Evolutionary conservation across 2,888 invertebrate genomes (phyloP).

Genomic region (Iselma pallidipennis): DNA sequence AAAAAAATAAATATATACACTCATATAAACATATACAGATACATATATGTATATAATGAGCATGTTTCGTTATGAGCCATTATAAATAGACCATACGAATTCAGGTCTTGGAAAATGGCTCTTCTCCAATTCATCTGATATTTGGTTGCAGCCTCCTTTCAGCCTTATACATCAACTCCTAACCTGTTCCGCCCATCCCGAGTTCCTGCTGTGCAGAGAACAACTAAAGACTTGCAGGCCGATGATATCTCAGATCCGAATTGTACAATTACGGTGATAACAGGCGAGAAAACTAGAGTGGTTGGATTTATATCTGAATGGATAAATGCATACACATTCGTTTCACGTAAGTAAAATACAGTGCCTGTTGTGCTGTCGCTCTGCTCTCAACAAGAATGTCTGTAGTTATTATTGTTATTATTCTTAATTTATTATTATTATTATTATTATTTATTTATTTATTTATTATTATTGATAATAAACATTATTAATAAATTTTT

Average conservation of each 20-base stretch:
- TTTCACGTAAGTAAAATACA: conserved; percentile 65
- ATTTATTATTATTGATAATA: conserved; percentile 16
- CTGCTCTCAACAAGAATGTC: background rate
- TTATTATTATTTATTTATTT: conserved; percentile 35
- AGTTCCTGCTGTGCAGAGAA: conserved; percentile 42
- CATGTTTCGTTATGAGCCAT: background rate
- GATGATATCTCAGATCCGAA: conserved; percentile 53
- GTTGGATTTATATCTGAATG: conserved; percentile 72
- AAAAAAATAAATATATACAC: no score
- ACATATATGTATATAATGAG: no score
- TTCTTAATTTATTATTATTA: conserved; percentile 7
- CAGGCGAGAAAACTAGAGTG: conserved; percentile 57
- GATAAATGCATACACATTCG: conserved; percentile 70
- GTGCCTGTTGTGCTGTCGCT: conserved; percentile 5
- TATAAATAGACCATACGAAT: conserved; percentile 11
- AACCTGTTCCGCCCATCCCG: conserved; percentile 43
- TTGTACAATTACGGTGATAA: conserved; percentile 59
- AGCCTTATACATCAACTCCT: conserved; percentile 44
- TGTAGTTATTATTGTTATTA: background rate
- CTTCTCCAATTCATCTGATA: conserved; percentile 28
- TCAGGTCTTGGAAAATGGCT: conserved; percentile 13
- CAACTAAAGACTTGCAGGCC: conserved; percentile 52
- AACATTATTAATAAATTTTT: conserved; percentile 6
- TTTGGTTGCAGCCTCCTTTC: conserved; percentile 47
- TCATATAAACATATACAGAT: no score